Conservation (phyloP, 2,113 vertebrate genomes). For the Serilophus lunatus region DNA sequence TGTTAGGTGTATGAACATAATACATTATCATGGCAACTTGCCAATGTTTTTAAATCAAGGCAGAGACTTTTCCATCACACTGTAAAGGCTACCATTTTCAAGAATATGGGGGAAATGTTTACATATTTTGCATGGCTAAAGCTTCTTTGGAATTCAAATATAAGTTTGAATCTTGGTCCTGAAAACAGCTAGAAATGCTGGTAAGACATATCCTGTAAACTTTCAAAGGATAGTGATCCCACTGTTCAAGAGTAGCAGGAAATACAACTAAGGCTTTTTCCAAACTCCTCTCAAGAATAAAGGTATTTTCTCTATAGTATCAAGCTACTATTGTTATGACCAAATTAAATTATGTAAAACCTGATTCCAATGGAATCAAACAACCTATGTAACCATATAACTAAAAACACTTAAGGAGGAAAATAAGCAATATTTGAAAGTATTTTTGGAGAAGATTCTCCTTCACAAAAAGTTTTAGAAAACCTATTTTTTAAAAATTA, state of each 20-base stretch:
- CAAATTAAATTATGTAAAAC: not conserved
- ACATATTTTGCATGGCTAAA: not conserved
- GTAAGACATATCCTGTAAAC: not conserved
- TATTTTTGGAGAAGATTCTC: not conserved
- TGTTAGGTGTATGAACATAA: not conserved
- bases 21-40: not conserved
- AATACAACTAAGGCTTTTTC: not conserved
- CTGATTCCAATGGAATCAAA: not conserved
- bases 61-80: not conserved
- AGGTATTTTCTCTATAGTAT: not conserved
- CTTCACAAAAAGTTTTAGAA: not conserved
- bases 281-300: not conserved
- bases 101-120: not conserved
- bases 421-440: not conserved
- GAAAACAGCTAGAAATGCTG: not conserved
- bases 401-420: not conserved
- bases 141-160: not conserved
- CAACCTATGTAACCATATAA: not conserved
- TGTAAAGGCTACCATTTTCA: not conserved
- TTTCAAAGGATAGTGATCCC: not conserved
- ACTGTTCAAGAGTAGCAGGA: not conserved
- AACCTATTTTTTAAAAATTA: accelerated
- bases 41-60: not conserved
- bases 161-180: not conserved
- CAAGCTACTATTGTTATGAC: not conserved